phyloP scores from a whole-genome alignment of 2,888 invertebrate genomes.

The Brachylomia viminalis region DNA sequence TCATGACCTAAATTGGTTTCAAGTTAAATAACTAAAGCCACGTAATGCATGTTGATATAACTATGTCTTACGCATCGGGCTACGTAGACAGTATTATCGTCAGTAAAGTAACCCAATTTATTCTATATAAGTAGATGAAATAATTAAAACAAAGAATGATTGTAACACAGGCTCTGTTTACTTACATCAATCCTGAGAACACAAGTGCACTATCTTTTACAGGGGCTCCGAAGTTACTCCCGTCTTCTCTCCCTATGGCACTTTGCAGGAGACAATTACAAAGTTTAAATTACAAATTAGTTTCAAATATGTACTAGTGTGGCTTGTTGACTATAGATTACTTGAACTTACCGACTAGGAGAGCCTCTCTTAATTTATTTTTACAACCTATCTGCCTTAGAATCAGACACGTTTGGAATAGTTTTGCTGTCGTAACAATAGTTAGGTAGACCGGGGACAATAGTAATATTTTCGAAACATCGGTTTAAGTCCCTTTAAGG shows the following conservation, averaged over 20 bases:
- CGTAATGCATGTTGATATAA: neutral
- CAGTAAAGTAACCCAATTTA: neutral
- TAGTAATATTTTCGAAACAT: no score
- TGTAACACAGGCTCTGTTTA: slow-evolving; percentile 19
- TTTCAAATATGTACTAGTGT: slow-evolving; percentile 50
- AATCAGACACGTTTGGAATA: neutral
- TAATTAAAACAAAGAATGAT: neutral
- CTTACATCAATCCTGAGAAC: slow-evolving; percentile 15
- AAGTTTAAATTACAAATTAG: slow-evolving; percentile 63
- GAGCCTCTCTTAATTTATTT: slow-evolving; percentile 8
- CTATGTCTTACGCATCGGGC: no score
- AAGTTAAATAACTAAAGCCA: neutral
- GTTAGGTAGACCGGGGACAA: neutral
- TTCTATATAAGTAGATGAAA: neutral
- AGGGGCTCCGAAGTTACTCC: slow-evolving; percentile 19
- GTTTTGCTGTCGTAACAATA: neutral
- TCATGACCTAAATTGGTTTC: neutral
- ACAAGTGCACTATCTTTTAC: slow-evolving; percentile 32
- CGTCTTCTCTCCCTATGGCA: slow-evolving; percentile 34
- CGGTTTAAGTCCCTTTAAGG: no score
- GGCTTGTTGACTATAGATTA: slow-evolving; percentile 43
- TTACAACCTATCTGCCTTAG: neutral
- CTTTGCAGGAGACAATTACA: slow-evolving; percentile 52
- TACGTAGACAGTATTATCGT: neutral
- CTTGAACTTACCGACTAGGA: slow-evolving; percentile 5